Evolutionary conservation across 37 sponge, comb jelly and placozoan species (phyloP).

Genomic region (Bolinopsis microptera): DNA sequence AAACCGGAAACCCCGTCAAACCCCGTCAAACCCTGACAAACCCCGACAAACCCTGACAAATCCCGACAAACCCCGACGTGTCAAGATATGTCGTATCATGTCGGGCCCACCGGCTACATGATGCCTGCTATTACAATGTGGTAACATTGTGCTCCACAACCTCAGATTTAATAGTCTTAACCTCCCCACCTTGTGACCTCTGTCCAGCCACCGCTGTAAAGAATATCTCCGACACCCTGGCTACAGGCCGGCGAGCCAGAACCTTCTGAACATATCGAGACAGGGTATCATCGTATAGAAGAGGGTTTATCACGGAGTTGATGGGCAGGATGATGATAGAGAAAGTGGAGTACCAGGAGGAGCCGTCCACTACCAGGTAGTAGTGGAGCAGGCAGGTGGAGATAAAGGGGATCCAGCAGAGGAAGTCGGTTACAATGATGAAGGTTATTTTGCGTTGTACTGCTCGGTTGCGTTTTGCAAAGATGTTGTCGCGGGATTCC

Average conservation of each 20-base stretch:
- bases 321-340: not conserved
- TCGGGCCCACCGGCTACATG: too few relatives aligned
- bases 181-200: too few relatives aligned
- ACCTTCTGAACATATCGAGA: not conserved
- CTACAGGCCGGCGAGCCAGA: not conserved
- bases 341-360: slow-evolving; percentile 9
- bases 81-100: too few relatives aligned
- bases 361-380: not conserved
- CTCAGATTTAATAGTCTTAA: not conserved
- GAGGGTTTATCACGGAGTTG: slow-evolving; percentile 18
- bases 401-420: not conserved
- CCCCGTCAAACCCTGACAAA: too few relatives aligned
- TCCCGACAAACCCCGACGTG: too few relatives aligned
- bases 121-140: too few relatives aligned
- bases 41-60: too few relatives aligned
- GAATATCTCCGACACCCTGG: not conserved
- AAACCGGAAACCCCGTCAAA: too few relatives aligned
- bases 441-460: not conserved
- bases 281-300: not conserved
- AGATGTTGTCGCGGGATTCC: not conserved
- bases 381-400: not conserved
- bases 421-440: not conserved
- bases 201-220: not conserved
- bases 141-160: too few relatives aligned
- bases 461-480: not conserved